Conservation (phyloP, 2,888 invertebrate species). For the Drosophila vallismaia region DNA sequence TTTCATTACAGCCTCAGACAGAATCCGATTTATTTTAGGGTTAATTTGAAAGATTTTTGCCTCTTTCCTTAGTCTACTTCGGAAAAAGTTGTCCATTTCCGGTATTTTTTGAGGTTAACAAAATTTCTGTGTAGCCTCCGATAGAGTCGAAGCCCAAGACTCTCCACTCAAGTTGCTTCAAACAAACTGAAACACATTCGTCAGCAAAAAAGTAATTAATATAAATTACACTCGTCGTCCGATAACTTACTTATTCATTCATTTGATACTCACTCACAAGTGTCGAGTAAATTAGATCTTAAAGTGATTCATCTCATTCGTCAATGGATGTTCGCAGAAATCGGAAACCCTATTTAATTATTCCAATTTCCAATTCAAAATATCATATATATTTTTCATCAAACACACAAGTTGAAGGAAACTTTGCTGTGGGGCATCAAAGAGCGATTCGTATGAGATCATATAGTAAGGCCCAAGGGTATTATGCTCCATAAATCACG, state of each 20-base stretch:
- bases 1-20: slow-evolving; percentile 9
- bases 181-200: neutral
- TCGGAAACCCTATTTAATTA: neutral
- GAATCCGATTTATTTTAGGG: slow-evolving; percentile 24
- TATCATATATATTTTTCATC: neutral
- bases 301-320: slow-evolving; percentile 12
- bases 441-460: slow-evolving; percentile 84
- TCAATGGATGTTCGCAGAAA: slow-evolving; percentile 19
- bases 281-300: neutral
- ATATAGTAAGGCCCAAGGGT: slow-evolving; percentile 83
- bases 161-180: neutral
- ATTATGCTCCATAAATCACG: slow-evolving; percentile 45
- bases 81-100: too few species aligned
- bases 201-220: neutral
- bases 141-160: neutral
- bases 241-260: neutral
- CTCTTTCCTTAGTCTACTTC: too few species aligned
- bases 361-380: neutral
- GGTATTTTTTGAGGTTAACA: too few species aligned
- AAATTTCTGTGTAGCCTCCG: too few species aligned
- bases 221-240: neutral
- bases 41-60: slow-evolving; percentile 7
- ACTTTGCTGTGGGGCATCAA: slow-evolving; percentile 6
- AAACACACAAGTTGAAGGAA: slow-evolving; percentile 11
- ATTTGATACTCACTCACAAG: neutral